phyloP scores from a whole-genome alignment of 2,113 vertebrate species.

The Sterna hirundo region DNA sequence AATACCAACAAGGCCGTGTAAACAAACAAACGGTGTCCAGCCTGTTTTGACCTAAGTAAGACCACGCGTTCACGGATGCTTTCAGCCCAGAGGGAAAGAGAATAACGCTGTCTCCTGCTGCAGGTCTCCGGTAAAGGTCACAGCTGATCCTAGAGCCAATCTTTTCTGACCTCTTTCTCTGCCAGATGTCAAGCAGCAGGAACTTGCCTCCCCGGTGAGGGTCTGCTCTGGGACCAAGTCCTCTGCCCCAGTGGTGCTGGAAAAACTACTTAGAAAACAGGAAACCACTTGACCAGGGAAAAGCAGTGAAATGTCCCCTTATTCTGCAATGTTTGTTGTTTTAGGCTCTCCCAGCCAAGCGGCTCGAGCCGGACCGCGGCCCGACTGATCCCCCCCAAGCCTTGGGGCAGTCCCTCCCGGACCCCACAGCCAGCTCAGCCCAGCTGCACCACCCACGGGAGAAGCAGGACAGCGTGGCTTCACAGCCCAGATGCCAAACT shows the following conservation, averaged over 20 bases:
- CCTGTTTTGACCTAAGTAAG: not conserved
- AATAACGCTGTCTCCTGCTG: not conserved
- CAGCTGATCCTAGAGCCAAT: not conserved
- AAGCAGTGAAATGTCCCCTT: not conserved
- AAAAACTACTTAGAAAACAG: conserved; percentile 37
- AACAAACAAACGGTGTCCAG: rapidly evolving
- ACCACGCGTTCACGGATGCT: rapidly evolving
- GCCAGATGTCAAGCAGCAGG: not conserved
- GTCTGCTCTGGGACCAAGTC: not conserved
- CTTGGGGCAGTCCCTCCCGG: not conserved
- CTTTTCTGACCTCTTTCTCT: not conserved
- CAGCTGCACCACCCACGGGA: not conserved
- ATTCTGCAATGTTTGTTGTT: conserved; percentile 37
- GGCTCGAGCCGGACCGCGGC: not conserved
- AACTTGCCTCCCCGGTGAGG: not conserved
- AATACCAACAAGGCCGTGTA: not conserved
- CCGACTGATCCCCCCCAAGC: not conserved
- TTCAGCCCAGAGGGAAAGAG: not conserved
- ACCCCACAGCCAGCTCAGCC: not conserved
- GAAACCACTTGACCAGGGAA: conserved; percentile 22
- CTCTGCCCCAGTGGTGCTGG: conserved; percentile 30
- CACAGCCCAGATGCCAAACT: not conserved
- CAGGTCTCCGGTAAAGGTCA: not conserved
- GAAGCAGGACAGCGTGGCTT: conserved; percentile 38
- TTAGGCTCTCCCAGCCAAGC: not conserved